phyloP scores from a whole-genome alignment of 2,888 invertebrate species.

The Philhelius pedissequus region DNA sequence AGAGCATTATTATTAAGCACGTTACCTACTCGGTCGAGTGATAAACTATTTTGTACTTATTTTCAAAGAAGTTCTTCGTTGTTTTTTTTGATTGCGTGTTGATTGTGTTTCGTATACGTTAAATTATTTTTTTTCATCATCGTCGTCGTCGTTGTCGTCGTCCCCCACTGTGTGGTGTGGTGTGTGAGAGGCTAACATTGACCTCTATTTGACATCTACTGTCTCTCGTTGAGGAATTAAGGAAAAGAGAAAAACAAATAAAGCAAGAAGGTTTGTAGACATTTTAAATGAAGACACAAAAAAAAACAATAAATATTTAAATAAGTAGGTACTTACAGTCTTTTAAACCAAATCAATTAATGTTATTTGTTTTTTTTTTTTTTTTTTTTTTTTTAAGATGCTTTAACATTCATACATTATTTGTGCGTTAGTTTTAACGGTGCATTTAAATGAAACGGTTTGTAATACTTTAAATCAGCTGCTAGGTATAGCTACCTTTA shows the following conservation, averaged over 20 bases:
- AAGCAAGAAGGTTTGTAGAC: conserved; percentile 51
- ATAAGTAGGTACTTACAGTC: neutral
- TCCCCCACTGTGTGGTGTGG: conserved; percentile 49
- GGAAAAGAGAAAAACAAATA: conserved; percentile 46
- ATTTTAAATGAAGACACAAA: neutral
- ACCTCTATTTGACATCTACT: conserved; percentile 79
- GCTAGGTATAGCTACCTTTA: neutral
- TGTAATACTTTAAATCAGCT: conserved; percentile 9
- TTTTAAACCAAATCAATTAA: neutral
- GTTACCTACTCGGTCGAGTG: conserved; percentile 4
- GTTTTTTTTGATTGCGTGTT: neutral
- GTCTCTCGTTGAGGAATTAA: conserved; percentile 38
- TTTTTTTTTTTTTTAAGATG: no score
- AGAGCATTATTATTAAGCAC: conserved; percentile 16
- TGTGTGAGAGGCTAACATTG: conserved; percentile 72
- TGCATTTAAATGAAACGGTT: conserved; percentile 53
- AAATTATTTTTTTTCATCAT: neutral
- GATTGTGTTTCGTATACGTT: conserved; percentile 14
- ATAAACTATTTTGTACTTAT: conserved; percentile 7
- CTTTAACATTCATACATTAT: no score
- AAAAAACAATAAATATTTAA: neutral
- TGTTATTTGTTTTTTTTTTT: conserved; percentile 3
- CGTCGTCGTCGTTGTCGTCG: conserved; percentile 5
- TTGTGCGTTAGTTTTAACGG: conserved; percentile 25
- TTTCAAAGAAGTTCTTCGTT: neutral